These are phyloP conservation scores for Sebastes matsubarae DNA, from an alignment of 2,797 vertebrate genomes.

Conservation along the genomic window DNA sequence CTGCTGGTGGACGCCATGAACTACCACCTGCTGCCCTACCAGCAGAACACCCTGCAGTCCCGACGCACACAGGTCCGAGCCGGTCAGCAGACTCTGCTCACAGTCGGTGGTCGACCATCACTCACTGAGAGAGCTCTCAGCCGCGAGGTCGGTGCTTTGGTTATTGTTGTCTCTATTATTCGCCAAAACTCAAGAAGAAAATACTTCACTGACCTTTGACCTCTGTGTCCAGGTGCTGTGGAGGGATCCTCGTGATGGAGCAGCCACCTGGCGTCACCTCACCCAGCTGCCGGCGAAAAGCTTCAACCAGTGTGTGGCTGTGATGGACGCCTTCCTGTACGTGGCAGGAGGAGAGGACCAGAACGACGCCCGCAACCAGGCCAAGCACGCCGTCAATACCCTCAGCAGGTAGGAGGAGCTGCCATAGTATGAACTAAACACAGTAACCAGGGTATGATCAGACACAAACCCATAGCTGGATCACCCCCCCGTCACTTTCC, in stretches of 20 bases:
- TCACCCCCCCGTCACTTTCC: background rate
- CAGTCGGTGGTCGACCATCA: constrained; percentile 84
- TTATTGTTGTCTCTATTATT: background rate
- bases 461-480: background rate
- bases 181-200: background rate
- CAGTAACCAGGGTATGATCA: background rate
- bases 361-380: constrained; percentile 89
- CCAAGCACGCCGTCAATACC: constrained; percentile 88
- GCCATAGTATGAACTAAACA: background rate
- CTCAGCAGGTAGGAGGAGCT: constrained; percentile 83
- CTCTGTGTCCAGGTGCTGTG: constrained; percentile 78
- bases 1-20: constrained; percentile 91
- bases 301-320: constrained; percentile 89
- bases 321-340: constrained; percentile 91
- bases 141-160: constrained; percentile 75
- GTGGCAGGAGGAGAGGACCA: constrained; percentile 89
- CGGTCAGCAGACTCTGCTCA: constrained; percentile 84
- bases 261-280: constrained; percentile 86
- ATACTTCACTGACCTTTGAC: constrained; percentile 36
- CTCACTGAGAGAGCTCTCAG: constrained; percentile 87
- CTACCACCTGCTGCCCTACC: constrained; percentile 90
- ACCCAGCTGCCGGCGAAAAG: constrained; percentile 88
- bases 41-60: constrained; percentile 89
- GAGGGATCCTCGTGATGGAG: constrained; percentile 84
- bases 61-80: constrained; percentile 83